Evolutionary conservation across 2,888 invertebrate genomes (phyloP).

Genomic region (Myopa tessellatipennis): DNA sequence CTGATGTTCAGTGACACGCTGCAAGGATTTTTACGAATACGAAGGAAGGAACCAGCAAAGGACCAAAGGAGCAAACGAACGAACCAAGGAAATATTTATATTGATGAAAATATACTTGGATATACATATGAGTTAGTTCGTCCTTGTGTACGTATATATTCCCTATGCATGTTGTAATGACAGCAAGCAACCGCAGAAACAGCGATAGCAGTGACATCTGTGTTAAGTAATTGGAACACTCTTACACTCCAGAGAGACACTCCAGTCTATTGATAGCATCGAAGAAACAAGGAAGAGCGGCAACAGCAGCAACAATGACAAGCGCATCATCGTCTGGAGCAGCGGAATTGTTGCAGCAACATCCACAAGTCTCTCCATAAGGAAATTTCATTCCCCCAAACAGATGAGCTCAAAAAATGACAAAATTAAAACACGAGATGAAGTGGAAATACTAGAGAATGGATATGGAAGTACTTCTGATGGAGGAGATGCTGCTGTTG

Average conservation of each 20-base stretch:
- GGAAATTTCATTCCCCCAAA: constrained; percentile 44
- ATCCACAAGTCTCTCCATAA: constrained; percentile 29
- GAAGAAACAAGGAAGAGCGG: neutral
- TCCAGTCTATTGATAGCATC: constrained; percentile 6
- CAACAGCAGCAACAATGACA: neutral
- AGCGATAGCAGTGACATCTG: constrained; percentile 9
- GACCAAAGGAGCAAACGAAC: too few species aligned
- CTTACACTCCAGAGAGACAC: constrained; percentile 12
- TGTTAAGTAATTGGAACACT: constrained; percentile 37
- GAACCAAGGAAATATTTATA: too few species aligned
- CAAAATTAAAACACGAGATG: neutral
- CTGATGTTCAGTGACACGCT: neutral
- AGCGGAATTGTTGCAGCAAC: constrained; percentile 3
- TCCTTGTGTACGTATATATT: neutral
- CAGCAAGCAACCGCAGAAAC: neutral
- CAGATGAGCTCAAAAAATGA: constrained; percentile 33
- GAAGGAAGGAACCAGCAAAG: neutral
- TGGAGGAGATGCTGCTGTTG: neutral
- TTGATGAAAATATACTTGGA: too few species aligned
- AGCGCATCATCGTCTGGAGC: constrained; percentile 9
- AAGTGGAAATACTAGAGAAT: neutral
- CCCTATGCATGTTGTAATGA: neutral
- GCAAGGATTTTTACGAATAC: neutral
- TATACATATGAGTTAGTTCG: neutral
- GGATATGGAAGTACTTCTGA: neutral